These are phyloP conservation scores for Paramormyrops hopkinsi DNA, from an alignment of 2,797 vertebrate species.

Conservation along the genomic window DNA sequence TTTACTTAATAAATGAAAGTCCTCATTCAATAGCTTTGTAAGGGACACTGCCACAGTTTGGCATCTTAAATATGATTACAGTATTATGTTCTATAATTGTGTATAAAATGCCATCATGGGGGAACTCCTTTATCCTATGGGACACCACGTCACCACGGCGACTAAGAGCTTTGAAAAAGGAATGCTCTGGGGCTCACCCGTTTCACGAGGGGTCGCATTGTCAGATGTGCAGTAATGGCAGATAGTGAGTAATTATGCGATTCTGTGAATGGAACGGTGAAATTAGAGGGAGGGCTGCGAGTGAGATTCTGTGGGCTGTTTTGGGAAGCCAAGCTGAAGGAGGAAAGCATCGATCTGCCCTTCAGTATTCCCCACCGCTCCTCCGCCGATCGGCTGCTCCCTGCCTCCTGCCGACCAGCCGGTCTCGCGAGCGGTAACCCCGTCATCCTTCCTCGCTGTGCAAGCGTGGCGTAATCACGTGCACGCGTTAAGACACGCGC, in stretches of 20 bases:
- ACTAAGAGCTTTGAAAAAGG: neutral
- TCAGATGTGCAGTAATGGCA: neutral
- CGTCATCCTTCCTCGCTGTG: neutral
- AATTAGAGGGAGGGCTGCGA: neutral
- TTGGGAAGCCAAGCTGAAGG: neutral
- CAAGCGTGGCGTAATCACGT: neutral
- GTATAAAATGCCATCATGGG: neutral
- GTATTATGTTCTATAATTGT: neutral
- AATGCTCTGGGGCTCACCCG: neutral
- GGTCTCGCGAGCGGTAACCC: neutral
- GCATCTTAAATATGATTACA: neutral
- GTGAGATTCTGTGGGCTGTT: neutral
- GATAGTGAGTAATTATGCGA: neutral
- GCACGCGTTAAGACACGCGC: neutral
- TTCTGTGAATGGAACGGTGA: neutral
- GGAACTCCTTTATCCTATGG: neutral
- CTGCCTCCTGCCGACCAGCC: neutral
- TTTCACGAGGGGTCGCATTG: neutral
- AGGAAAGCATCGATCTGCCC: neutral
- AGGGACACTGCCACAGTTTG: neutral
- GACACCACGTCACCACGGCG: neutral
- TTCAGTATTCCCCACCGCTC: neutral
- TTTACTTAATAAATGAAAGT: neutral
- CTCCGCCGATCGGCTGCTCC: neutral
- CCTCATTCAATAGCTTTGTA: neutral